Conservation (phyloP, 1,140 invertebrate species). For the Pararge aegeria region DNA sequence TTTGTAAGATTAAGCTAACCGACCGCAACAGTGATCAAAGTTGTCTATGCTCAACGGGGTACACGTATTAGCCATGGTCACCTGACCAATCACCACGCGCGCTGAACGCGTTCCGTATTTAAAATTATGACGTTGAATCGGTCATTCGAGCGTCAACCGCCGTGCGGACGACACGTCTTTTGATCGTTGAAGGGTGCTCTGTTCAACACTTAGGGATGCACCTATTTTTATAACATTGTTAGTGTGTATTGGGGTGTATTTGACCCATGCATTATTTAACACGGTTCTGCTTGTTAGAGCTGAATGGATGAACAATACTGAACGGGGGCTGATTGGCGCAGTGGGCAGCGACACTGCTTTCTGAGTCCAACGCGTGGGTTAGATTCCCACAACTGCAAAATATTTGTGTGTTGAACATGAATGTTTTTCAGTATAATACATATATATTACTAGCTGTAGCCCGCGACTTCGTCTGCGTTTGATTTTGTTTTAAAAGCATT, state of each 20-base stretch:
- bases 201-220: constrained; percentile 29
- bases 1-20: constrained; percentile 35
- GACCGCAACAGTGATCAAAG: constrained; percentile 39
- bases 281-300: not conserved
- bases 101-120: constrained; percentile 43
- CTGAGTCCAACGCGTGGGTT: no score
- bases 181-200: constrained; percentile 36
- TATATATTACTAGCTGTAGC: no score
- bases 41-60: constrained; percentile 32
- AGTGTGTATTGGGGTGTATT: no score
- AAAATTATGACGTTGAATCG: constrained; percentile 35
- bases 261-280: no score
- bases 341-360: no score
- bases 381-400: no score
- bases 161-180: constrained; percentile 36
- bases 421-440: no score
- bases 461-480: no score
- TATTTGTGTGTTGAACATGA: no score
- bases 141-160: constrained; percentile 40
- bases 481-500: no score
- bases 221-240: not conserved
- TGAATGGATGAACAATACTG: not conserved
- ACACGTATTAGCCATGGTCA: constrained; percentile 40
- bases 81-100: constrained; percentile 47
- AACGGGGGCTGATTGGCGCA: no score